Conservation (phyloP, 2,888 invertebrate genomes). For the Stegophylla sp. region DNA sequence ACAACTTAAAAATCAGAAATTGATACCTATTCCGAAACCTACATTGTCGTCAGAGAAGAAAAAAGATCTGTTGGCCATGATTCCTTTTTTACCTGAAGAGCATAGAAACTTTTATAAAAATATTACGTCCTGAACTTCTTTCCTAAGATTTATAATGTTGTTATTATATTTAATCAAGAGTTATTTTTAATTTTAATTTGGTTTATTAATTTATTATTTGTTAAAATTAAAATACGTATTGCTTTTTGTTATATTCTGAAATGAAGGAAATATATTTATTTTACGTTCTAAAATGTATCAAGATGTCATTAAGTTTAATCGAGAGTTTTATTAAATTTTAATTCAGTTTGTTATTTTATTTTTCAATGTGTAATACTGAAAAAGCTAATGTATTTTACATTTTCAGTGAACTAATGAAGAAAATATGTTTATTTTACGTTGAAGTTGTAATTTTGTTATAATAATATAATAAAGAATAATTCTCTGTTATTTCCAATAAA, state of each 20-base stretch:
- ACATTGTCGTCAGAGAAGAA: slow-evolving; percentile 21
- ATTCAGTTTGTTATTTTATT: slow-evolving; percentile 22
- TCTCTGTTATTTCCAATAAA: slow-evolving; percentile 24
- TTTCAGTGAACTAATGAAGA: background rate
- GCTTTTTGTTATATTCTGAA: background rate
- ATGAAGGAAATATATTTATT: slow-evolving; percentile 16
- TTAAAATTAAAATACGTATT: no score
- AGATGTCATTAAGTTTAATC: background rate
- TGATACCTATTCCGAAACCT: slow-evolving; percentile 14
- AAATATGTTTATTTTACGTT: slow-evolving; percentile 26
- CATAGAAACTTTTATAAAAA: slow-evolving; percentile 22
- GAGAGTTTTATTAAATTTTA: background rate
- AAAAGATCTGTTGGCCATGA: slow-evolving; percentile 22
- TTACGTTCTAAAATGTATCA: slow-evolving; percentile 17
- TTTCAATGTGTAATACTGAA: slow-evolving; percentile 6
- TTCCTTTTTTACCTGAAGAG: slow-evolving; percentile 18
- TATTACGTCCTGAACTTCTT: slow-evolving; percentile 17
- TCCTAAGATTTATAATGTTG: background rate
- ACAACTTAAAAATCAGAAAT: slow-evolving; percentile 18
- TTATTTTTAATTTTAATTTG: slow-evolving; percentile 7
- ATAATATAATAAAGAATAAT: slow-evolving; percentile 12
- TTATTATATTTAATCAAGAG: background rate
- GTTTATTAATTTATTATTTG: slow-evolving; percentile 7
- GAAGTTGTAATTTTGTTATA: slow-evolving; percentile 13
- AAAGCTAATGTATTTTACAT: slow-evolving; percentile 2